Percentiles rank a stretch among this genome's conserved stretches.
These are phyloP conservation scores for Choloepus hoffmanni DNA, from an alignment of 2,113 vertebrate species.

Conservation along the genomic window DNA sequence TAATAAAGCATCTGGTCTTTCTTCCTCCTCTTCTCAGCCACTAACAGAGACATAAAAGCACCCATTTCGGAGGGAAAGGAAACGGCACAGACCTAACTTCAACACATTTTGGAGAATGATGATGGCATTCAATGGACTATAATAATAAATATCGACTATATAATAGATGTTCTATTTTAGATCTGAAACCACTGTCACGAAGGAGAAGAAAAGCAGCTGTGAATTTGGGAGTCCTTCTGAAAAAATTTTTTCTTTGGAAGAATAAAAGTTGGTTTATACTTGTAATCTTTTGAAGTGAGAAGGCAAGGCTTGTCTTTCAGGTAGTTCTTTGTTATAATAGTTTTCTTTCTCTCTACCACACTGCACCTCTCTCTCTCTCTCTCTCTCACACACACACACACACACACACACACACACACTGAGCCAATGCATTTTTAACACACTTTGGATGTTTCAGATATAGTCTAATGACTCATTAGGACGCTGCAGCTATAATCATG, in stretches of 20 bases:
- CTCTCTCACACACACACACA: too few species aligned
- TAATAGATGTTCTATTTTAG: conserved; percentile 60
- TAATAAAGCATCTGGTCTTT: conserved; percentile 82
- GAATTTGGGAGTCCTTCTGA: background rate
- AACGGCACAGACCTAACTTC: conserved; percentile 71
- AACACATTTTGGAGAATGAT: conserved; percentile 62
- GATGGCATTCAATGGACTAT: conserved; percentile 4
- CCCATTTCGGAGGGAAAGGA: conserved; percentile 71
- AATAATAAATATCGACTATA: conserved; percentile 63
- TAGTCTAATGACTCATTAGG: background rate
- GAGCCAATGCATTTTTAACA: background rate
- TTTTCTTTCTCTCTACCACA: background rate
- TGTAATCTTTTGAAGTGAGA: background rate
- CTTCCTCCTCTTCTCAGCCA: conserved; percentile 68
- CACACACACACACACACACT: too few species aligned
- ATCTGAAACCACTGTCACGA: conserved; percentile 35
- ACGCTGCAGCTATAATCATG: background rate
- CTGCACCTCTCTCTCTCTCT: fast-evolving
- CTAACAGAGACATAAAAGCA: conserved; percentile 72
- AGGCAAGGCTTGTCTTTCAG: background rate
- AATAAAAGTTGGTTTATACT: background rate
- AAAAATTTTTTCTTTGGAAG: background rate
- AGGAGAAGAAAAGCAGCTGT: conserved; percentile 1
- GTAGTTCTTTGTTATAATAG: background rate
- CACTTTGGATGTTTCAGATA: background rate